Evolutionary conservation across 2,113 vertebrate species (phyloP).

Genomic region (Conger conger): DNA sequence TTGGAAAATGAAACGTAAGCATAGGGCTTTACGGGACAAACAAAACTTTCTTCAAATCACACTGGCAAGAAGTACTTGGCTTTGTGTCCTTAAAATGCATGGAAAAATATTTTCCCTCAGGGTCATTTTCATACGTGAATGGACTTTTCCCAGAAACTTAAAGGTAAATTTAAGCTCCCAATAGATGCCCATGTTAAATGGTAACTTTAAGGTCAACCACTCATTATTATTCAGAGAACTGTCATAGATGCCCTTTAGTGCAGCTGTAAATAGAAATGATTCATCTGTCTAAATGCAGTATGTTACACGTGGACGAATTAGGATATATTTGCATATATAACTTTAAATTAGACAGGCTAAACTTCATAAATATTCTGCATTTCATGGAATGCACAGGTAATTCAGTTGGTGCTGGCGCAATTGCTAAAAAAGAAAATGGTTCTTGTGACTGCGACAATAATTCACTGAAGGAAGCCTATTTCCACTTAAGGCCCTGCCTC

Average conservation of each 20-base stretch:
- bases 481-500: neutral
- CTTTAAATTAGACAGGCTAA: neutral
- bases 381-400: neutral
- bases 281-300: neutral
- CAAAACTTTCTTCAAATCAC: neutral
- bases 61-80: neutral
- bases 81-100: neutral
- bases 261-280: neutral
- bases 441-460: neutral
- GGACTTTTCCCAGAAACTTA: neutral
- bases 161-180: constrained; percentile 1
- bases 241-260: neutral
- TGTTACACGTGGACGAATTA: neutral
- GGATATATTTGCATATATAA: neutral
- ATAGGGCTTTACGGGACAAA: neutral
- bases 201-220: neutral
- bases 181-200: constrained; percentile 7
- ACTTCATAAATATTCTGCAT: neutral
- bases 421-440: neutral
- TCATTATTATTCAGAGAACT: constrained; percentile 5
- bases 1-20: neutral
- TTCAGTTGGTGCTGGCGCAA: neutral
- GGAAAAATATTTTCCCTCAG: neutral
- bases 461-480: neutral
- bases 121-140: neutral